Evolutionary conservation across 1,140 invertebrate species (phyloP), one percentile per base, ranked within the genome.

Genomic region (Anthonomus grandis): DNA sequence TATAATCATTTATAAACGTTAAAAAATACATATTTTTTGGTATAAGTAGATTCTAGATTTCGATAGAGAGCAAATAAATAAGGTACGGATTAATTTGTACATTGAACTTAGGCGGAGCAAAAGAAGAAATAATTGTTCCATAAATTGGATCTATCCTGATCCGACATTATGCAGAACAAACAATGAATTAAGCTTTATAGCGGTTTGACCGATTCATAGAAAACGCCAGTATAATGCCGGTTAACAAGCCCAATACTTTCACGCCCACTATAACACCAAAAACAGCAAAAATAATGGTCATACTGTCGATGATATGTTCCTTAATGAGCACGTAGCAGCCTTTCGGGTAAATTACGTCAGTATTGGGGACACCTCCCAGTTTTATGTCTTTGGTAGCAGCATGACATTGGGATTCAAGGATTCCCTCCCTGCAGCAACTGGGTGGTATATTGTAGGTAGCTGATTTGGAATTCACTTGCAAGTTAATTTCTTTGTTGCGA

Each of bases 161-260:
- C 13, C n/a, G n/a, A n/a, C n/a, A n/a, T n/a, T n/a, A n/a, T n/a
- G n/a, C n/a, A n/a, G n/a, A n/a, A n/a, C 12, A 13, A 19, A 27
- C 10, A 22, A 36, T 12, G 21, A 44, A 70, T 81, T 84, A 87
- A 75, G 83, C 83, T 74, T 87, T 87, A 72, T 86, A 86, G 65
- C 83, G 77, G 60, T 85, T 79, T 12, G 80, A 76, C 54, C 80
- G 78, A 59, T 81, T 80, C 57, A 90, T 83, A 21, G 86, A 84
- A 72, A 86, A 91, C 68, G 88, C 90, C 15, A 92, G 76, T 59
- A 89, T 80, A 66, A 91, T 75, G 1, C 89, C 85, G 65, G 91
- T 89, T 41, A 89, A 82, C 63, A 93, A 78, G 25, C 87, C 87
- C 21, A 92, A 68, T 38, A 90, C 71, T 75, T 92, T 83, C 55